phyloP scores from a whole-genome alignment of 2,888 invertebrate genomes.

The Callinectes sapidus region DNA sequence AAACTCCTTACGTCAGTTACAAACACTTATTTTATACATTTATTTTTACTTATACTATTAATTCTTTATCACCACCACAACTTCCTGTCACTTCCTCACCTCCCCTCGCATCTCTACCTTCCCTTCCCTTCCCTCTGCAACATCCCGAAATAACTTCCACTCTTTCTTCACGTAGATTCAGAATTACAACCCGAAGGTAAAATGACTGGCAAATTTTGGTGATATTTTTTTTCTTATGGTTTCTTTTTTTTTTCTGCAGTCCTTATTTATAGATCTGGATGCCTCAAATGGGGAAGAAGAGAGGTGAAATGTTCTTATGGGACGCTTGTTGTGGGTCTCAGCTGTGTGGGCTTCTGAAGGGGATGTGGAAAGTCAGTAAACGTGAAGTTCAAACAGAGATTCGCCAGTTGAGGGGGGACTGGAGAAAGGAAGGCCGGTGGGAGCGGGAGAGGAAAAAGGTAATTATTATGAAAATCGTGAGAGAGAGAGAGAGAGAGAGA shows the following conservation, averaged over 20 bases:
- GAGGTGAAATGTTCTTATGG: background rate
- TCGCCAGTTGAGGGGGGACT: background rate
- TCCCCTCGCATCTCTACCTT: background rate
- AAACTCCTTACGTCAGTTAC: background rate
- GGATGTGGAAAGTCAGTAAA: background rate
- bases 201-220: background rate
- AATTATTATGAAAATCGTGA: conserved; percentile 21
- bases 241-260: background rate
- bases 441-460: background rate
- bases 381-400: background rate
- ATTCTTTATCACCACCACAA: background rate
- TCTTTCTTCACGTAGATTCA: background rate
- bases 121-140: background rate
- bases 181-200: background rate
- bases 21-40: no score
- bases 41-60: background rate
- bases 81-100: background rate
- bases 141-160: background rate
- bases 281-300: background rate
- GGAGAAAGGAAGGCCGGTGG: background rate
- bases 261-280: background rate
- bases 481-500: background rate
- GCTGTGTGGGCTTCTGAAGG: background rate
- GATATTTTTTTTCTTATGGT: background rate
- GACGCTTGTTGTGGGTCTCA: background rate